Evolutionary conservation across 2,113 vertebrate species (phyloP).

Genomic region (Megaptera novaeangliae): DNA sequence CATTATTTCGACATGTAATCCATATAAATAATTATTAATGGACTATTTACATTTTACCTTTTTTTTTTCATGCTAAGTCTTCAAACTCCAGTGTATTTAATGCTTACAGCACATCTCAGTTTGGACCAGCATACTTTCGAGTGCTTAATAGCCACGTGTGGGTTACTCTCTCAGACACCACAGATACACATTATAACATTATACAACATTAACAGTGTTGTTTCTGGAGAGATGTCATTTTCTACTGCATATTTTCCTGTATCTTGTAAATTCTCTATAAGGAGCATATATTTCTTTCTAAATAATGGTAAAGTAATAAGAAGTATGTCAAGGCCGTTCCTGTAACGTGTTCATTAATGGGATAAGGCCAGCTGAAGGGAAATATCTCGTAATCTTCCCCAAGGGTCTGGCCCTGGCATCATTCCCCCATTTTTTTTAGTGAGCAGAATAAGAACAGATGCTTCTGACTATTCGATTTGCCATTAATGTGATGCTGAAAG

Average conservation of each 20-base stretch:
- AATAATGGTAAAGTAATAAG: background rate
- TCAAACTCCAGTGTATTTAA: background rate
- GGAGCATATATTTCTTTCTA: background rate
- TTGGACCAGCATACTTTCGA: background rate
- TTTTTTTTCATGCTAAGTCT: background rate
- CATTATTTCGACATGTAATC: background rate
- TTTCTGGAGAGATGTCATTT: background rate
- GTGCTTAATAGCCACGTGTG: background rate
- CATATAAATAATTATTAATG: background rate
- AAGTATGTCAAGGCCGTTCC: background rate
- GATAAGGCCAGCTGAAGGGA: background rate
- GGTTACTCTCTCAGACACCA: background rate
- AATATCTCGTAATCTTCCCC: background rate
- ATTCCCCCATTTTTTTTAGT: background rate
- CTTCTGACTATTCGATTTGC: background rate
- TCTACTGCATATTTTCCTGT: background rate
- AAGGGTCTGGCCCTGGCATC: background rate
- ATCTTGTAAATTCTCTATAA: background rate
- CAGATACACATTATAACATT: background rate
- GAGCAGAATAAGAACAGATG: background rate
- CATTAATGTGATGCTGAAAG: background rate
- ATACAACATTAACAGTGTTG: background rate
- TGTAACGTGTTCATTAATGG: background rate
- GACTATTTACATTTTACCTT: background rate
- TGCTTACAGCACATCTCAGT: background rate